Base-by-base conservation (phyloP, 2,797 vertebrate genomes). In the Myripristis jacobus region DNA sequence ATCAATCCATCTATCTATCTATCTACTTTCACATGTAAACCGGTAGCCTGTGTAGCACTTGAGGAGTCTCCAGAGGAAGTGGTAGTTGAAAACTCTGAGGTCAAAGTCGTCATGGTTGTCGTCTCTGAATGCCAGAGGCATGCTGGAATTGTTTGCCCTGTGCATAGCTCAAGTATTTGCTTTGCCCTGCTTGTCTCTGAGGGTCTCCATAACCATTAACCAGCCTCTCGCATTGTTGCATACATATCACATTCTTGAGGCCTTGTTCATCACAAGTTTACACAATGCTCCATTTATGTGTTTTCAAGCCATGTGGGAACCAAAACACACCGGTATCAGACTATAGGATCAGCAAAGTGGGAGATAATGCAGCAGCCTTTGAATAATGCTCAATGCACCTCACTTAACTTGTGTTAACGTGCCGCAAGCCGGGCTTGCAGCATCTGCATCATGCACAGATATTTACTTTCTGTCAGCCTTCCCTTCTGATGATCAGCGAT, bases 141-240 rank as follows among this genome's bases (percentile, higher is more conserved):
- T 52, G 75, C 38, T 70, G 64, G 64, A 61, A 72, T 65, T 86
- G 82, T 87, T 89, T 83, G 67, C 58, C 78, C 77, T 70, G 29
- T 25, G 12, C 89, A 77, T 72, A 84, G 67, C 74, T 90, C 78
- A 85, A 83, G 74, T 89, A 82, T 94, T 90, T 92, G 76, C 78
- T 87, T 79, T 81, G 52, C 68, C 60, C 38, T 18, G 31, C 73
- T 81, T 27, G 56, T 87, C 69, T 83, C 77, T 34, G 47, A 88
- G 74, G 64, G 69, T 88, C 72, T 80, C 80, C 66, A 18, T 89
- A 93, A 93, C 85, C 87, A 94, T 94, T 94, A 94, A 93, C 92
- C 84, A 82, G 80, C 62, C 52, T 36, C 52, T 75, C 60, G 68
- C 70, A 54, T 73, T 88, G 82, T 75, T 84, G 87, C 76, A 29